Conservation (phyloP, 1,140 invertebrate genomes). For the Magallana ariakensis region DNA sequence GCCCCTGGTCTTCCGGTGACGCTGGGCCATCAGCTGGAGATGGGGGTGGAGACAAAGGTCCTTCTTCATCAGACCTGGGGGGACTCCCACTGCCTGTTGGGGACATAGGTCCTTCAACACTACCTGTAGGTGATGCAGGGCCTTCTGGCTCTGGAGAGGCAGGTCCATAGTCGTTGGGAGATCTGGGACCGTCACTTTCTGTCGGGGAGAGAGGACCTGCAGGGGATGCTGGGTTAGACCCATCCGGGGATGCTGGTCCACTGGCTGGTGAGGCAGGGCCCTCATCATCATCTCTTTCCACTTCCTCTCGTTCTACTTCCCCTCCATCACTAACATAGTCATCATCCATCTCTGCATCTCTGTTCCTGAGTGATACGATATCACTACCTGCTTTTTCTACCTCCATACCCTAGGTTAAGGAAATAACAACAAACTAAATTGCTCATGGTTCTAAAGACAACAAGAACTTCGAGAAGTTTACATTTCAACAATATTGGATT, state of each 20-base stretch:
- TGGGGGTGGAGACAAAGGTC: constrained; percentile 53
- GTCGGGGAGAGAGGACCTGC: constrained; percentile 48
- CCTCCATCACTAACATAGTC: constrained; percentile 69
- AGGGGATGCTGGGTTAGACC: constrained; percentile 41
- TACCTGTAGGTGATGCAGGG: constrained; percentile 48
- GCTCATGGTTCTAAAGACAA: too few species aligned
- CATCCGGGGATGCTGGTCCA: constrained; percentile 46
- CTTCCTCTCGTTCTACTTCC: constrained; percentile 68
- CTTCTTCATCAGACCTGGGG: background rate
- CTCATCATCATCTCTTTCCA: constrained; percentile 64
- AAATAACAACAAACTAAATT: too few species aligned
- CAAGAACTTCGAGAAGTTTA: too few species aligned
- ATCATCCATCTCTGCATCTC: constrained; percentile 57
- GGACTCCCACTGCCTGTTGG: constrained; percentile 11
- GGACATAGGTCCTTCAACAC: background rate
- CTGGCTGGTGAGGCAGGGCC: constrained; percentile 39
- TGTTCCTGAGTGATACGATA: constrained; percentile 41
- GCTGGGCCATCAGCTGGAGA: constrained; percentile 46
- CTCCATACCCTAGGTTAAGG: constrained; percentile 37
- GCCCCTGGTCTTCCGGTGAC: constrained; percentile 54
- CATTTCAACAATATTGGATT: too few species aligned
- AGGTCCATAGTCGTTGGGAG: constrained; percentile 33
- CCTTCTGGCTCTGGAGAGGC: constrained; percentile 33
- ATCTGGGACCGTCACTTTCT: constrained; percentile 46
- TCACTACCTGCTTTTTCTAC: constrained; percentile 54